phyloP scores from a whole-genome alignment of 2,113 vertebrate species.

The Spea multiplicata region DNA sequence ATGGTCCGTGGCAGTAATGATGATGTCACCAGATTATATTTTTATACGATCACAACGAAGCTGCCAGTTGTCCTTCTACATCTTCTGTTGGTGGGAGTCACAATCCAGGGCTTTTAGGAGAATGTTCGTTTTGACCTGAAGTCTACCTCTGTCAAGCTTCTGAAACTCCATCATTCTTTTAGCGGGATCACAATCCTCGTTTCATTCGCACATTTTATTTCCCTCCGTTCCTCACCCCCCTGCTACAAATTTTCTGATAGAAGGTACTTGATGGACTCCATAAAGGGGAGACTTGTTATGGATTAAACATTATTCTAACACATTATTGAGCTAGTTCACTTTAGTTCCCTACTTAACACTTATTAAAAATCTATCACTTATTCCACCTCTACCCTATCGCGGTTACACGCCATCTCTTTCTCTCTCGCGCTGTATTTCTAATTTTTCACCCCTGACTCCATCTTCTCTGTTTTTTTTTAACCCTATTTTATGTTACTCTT shows the following conservation, averaged over 20 bases:
- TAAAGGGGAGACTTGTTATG: slow-evolving; percentile 9
- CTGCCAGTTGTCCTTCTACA: no score
- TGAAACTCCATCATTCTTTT: background rate
- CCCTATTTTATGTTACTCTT: no score
- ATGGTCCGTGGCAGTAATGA: no score
- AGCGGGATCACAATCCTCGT: slow-evolving; percentile 9
- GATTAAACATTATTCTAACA: slow-evolving; percentile 3
- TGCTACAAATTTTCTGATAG: slow-evolving; percentile 17
- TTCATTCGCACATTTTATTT: slow-evolving; percentile 1
- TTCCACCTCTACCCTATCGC: background rate
- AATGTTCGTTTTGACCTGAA: no score
- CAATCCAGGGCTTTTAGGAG: no score
- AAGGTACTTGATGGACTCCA: slow-evolving; percentile 4
- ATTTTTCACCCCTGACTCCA: no score
- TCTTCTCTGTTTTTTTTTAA: no score
- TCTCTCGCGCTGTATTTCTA: background rate
- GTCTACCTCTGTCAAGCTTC: no score
- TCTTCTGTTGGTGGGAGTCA: no score
- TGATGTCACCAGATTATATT: no score
- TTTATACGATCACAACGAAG: no score
- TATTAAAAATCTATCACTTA: background rate
- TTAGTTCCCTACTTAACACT: background rate
- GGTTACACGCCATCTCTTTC: background rate
- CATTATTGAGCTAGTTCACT: slow-evolving; percentile 6
- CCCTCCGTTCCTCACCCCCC: background rate